Conservation (phyloP, 2,113 vertebrate species). For the Cheirogaleus medius region DNA sequence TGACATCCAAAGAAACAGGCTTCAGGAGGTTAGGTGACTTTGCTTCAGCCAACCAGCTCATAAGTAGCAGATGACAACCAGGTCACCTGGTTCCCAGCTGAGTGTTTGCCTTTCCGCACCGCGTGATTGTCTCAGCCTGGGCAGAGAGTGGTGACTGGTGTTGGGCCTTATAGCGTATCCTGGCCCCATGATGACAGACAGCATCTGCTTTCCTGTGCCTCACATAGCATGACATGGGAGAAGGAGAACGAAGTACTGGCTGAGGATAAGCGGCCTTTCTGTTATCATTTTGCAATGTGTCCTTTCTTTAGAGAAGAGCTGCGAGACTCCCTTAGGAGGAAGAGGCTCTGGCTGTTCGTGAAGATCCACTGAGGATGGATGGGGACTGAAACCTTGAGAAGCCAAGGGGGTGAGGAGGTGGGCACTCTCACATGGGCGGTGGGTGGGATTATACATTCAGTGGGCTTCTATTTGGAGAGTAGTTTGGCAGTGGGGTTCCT, state of each 20-base stretch:
- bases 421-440: accelerated
- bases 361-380: background rate
- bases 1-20: background rate
- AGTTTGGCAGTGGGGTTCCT: background rate
- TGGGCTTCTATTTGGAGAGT: background rate
- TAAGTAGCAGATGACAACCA: background rate
- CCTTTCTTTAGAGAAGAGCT: background rate
- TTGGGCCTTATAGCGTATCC: background rate
- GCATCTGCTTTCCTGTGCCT: background rate
- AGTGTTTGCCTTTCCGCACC: background rate
- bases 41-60: background rate
- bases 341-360: background rate
- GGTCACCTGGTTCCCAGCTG: background rate
- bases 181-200: background rate
- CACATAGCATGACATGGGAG: too few species aligned
- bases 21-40: background rate
- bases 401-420: background rate
- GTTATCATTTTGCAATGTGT: background rate
- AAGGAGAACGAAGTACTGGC: background rate
- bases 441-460: background rate
- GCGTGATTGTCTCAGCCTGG: background rate
- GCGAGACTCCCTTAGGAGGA: background rate
- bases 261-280: background rate
- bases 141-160: background rate
- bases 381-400: background rate